Evolutionary conservation across 2,113 vertebrate species (phyloP).

Genomic region (Tricholaema leucomelas): DNA sequence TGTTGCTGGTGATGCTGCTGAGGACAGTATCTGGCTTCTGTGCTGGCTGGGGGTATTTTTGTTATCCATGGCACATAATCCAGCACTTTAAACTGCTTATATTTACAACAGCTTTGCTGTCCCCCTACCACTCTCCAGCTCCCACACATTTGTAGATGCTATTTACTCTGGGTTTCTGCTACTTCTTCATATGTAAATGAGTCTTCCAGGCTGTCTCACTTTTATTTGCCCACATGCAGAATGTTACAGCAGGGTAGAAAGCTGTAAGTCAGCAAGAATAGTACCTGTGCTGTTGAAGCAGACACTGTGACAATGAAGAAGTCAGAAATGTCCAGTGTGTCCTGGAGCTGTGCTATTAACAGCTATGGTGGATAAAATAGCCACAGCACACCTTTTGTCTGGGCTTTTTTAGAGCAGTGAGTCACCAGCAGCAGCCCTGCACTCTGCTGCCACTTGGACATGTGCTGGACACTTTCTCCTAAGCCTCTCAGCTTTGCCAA

Average conservation of each 20-base stretch:
- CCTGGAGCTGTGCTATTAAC: conserved; percentile 16
- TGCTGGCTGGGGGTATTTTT: conserved; percentile 8
- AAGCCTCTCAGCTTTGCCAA: not conserved
- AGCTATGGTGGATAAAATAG: not conserved
- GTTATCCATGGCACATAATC: not conserved
- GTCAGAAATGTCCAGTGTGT: not conserved
- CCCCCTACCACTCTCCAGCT: not conserved
- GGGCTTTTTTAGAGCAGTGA: conserved; percentile 10
- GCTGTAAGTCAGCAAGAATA: not conserved
- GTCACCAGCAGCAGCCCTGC: not conserved
- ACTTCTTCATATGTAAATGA: conserved; percentile 46
- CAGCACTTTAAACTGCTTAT: conserved; percentile 35
- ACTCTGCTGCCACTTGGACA: not conserved
- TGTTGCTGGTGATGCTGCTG: not conserved
- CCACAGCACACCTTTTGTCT: not conserved
- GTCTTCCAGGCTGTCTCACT: conserved; percentile 10
- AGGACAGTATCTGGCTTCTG: not conserved
- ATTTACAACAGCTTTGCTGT: conserved; percentile 44
- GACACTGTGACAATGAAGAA: not conserved
- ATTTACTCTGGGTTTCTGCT: conserved; percentile 20
- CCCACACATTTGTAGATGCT: conserved; percentile 40
- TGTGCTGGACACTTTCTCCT: not conserved
- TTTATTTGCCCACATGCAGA: conserved; percentile 32
- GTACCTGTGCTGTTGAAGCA: not conserved
- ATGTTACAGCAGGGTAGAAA: not conserved